phyloP scores from a whole-genome alignment of 1,140 invertebrate species.

The Coptotermes formosanus region DNA sequence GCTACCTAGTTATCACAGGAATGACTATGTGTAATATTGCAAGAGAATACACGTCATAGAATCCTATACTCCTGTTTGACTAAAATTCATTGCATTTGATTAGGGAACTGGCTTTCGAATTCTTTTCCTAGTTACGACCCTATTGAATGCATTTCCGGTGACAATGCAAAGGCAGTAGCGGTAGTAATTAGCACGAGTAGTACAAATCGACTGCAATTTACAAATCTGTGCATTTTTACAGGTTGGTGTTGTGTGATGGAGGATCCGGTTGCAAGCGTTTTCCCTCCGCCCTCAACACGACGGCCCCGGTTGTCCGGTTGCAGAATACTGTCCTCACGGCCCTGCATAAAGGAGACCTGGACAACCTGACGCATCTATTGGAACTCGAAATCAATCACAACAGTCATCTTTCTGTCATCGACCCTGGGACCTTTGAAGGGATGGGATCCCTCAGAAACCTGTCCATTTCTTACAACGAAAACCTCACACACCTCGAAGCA shows the following conservation, averaged over 20 bases:
- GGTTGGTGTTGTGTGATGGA: neutral
- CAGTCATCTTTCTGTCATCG: neutral
- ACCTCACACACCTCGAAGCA: constrained; percentile 10
- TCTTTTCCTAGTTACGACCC: too few relatives aligned
- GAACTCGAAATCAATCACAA: neutral
- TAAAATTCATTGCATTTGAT: too few relatives aligned
- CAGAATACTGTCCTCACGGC: neutral
- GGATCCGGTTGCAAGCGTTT: neutral
- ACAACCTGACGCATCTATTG: neutral
- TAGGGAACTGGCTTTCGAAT: too few relatives aligned
- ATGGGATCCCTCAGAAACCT: neutral
- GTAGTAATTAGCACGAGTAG: too few relatives aligned
- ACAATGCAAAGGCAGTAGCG: too few relatives aligned
- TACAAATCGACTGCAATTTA: too few relatives aligned
- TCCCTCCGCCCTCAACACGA: neutral
- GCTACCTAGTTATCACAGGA: too few relatives aligned
- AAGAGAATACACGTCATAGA: too few relatives aligned
- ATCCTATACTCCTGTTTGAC: too few relatives aligned
- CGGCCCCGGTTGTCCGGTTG: neutral
- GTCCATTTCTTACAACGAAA: constrained; percentile 25
- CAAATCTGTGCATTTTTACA: neutral
- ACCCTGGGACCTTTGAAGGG: neutral
- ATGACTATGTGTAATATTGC: too few relatives aligned
- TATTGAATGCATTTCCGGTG: too few relatives aligned
- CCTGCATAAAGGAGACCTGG: neutral